Evolutionary conservation across 2,113 vertebrate species (phyloP).

Genomic region (Chascanopsetta lugubris): DNA sequence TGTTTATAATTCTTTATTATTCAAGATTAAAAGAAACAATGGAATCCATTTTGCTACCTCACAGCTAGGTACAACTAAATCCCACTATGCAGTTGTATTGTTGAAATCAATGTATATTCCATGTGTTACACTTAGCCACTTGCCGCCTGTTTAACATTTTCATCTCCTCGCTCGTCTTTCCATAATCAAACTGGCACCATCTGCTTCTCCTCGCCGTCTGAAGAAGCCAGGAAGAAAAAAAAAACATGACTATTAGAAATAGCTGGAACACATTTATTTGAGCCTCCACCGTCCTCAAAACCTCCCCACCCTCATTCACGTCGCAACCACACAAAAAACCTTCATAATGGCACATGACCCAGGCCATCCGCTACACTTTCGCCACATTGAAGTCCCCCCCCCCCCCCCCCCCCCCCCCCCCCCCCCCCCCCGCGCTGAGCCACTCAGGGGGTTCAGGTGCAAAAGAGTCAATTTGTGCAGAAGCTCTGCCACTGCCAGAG

Average conservation of each 20-base stretch:
- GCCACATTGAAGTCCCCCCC: slow-evolving; percentile 44
- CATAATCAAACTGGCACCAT: neutral
- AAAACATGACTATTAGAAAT: slow-evolving; percentile 20
- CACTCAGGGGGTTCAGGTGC: slow-evolving; percentile 11
- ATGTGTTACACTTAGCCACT: neutral
- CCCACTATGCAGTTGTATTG: too few relatives aligned
- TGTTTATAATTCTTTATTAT: too few relatives aligned
- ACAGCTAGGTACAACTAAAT: too few relatives aligned
- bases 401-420: slow-evolving; percentile 41
- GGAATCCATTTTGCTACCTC: too few relatives aligned
- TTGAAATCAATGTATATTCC: neutral
- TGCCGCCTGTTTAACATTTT: neutral
- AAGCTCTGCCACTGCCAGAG: slow-evolving; percentile 19
- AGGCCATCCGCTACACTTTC: slow-evolving; percentile 49
- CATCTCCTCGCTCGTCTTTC: neutral
- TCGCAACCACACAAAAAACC: slow-evolving; percentile 56
- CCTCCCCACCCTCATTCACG: slow-evolving; percentile 55
- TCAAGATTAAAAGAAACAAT: too few relatives aligned
- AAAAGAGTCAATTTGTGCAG: slow-evolving; percentile 43
- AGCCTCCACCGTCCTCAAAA: slow-evolving; percentile 39
- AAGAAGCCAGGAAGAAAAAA: neutral
- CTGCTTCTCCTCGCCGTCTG: slow-evolving; percentile 5
- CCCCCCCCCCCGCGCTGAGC: slow-evolving; percentile 40
- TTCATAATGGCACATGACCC: slow-evolving; percentile 56
- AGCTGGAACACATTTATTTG: slow-evolving; percentile 36